These are phyloP conservation scores for Talpa occidentalis DNA, from an alignment of 2,113 vertebrate species.

Conservation along the genomic window DNA sequence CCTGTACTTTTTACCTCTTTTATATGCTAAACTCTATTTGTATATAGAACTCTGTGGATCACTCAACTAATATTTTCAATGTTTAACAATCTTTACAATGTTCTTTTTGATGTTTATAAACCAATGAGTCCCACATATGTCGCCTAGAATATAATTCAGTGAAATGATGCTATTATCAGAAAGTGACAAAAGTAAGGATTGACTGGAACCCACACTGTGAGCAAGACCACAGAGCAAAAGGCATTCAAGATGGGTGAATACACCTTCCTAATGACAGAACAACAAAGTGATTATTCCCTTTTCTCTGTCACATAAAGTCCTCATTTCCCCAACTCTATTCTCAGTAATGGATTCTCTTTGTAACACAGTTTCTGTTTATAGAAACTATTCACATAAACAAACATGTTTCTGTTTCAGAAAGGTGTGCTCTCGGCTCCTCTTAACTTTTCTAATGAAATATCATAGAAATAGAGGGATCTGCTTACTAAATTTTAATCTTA, in stretches of 20 bases:
- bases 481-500: not conserved
- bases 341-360: not conserved
- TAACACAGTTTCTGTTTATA: too few relatives aligned
- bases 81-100: not conserved
- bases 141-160: not conserved
- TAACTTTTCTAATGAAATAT: not conserved
- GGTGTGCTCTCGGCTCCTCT: not conserved
- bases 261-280: fast-evolving
- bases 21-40: not conserved
- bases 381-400: too few relatives aligned
- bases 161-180: not conserved
- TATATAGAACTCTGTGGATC: not conserved
- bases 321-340: not conserved
- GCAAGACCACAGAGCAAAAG: not conserved
- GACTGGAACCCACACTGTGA: not conserved
- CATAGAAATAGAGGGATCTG: not conserved
- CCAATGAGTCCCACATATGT: not conserved
- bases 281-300: not conserved
- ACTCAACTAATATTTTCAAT: not conserved
- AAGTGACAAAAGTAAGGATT: not conserved
- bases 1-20: not conserved
- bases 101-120: not conserved
- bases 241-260: not conserved
- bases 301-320: not conserved
- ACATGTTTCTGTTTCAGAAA: not conserved